Base-by-base conservation (phyloP, 2,797 vertebrate species). In the Anguilla marmorata region DNA sequence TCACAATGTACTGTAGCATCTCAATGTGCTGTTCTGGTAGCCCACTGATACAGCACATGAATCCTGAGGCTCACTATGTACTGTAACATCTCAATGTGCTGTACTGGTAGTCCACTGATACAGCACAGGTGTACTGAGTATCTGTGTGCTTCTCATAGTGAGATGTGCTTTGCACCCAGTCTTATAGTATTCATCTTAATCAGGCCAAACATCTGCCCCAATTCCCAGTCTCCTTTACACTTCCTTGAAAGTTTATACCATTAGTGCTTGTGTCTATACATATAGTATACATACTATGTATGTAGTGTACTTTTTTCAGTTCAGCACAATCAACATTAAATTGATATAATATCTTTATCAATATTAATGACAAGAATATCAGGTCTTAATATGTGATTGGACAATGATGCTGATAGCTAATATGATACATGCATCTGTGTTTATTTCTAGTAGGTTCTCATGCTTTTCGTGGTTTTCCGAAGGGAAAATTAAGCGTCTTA, bases 151-250 rank as follows among this genome's bases (percentile, higher is more conserved):
- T 45, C 41, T 45, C 41, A 45, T 5, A 45, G 41, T 11, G 50
- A 52, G 0, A 52, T 8, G 50, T 8, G 2, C 92, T 94, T 94
- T 95, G 94, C 93, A 96, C 94, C 93, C n/a, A 8, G 5, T 24
- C 66, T 72, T 11, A 9, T 95, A 92, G 91, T 93, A 96, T 96
- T 95, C 93, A 96, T 96, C 96, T 96, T 96, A 95, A 96, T 96
- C 95, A 96, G 91, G 91, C 91, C 92, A 91, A 96, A 95, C 96
- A 96, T 96, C 96, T 96, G 96, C 95, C 96, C 93, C 91, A 94
- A 96, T 94, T 94, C 95, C 94, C 94, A 92, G 93, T 93, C 91
- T 95, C 95, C 94, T 95, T 94, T 94, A 72, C 66, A 72, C n/a
- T 92, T 93, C 93, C 93, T 92, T 92, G 89, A 90, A 90, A 91